Conservation (phyloP, 1,140 invertebrate genomes). For the Magallana angulata region DNA sequence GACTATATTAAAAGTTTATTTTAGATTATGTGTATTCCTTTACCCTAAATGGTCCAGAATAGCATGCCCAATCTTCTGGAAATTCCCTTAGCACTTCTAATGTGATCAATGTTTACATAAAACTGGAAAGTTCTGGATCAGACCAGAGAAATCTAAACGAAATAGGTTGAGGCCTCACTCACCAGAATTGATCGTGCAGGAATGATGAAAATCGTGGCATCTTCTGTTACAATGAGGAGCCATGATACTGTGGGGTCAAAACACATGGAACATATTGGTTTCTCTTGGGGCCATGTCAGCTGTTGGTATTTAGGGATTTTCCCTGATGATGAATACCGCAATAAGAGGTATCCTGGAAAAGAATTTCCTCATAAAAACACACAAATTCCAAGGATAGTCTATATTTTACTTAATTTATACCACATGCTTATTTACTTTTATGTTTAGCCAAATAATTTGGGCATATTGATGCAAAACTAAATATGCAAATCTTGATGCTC, state of each 20-base stretch:
- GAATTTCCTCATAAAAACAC: not conserved
- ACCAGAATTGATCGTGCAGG: conserved; percentile 82
- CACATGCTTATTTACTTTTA: too few relatives aligned
- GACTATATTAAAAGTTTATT: too few relatives aligned
- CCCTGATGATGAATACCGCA: conserved; percentile 64
- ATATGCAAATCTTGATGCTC: too few relatives aligned
- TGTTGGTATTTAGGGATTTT: conserved; percentile 83
- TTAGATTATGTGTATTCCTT: too few relatives aligned
- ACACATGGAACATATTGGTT: conserved; percentile 84
- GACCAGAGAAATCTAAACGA: not conserved
- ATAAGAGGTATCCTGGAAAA: conserved; percentile 66
- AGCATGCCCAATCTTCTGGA: not conserved
- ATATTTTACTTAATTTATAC: too few relatives aligned
- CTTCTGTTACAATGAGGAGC: conserved; percentile 84
- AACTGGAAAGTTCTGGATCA: not conserved
- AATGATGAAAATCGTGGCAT: conserved; percentile 84
- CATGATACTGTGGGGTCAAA: conserved; percentile 87
- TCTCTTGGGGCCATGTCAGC: conserved; percentile 84
- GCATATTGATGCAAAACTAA: too few relatives aligned
- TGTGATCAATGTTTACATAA: not conserved
- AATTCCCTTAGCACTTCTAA: not conserved
- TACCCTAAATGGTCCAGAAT: too few relatives aligned
- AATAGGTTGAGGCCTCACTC: conserved; percentile 37
- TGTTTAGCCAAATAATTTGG: too few relatives aligned
- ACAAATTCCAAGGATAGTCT: too few relatives aligned